Evolutionary conservation across 2,113 vertebrate species (phyloP), one percentile per base, ranked within the genome.

Genomic region (Perca schrenkii): DNA sequence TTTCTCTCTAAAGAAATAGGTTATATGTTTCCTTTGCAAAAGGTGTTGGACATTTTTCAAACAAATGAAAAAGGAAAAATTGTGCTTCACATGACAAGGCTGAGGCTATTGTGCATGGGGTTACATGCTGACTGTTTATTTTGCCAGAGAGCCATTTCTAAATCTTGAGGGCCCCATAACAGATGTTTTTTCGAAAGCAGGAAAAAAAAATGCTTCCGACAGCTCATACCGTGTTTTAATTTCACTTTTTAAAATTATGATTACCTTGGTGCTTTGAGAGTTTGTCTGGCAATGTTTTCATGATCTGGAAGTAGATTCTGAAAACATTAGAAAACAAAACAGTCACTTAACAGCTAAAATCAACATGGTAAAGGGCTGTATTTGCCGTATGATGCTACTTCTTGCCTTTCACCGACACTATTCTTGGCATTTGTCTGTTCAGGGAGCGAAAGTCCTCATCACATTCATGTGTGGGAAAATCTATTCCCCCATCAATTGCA

Each of bases 1-100:
- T 83, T 82, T 74, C 31, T 74, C 11, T 69, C n/a, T 50, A 56
- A 75, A 82, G 56, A 84, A 88, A 82, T 11, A 34, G 69, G n/a
- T 87, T 78, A 5, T 73, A 28, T 74, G 28, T 84, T 73, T 82
- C 28, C 50, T 66, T 60, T 54, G 58, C 70, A 83, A 91, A 85
- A 43, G 83, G 65, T 52, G n/a, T 67, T 46, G 8, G 0, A 16
- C 5, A 21, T 68, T 74, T 86, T 69, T 75, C 40, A 15, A 68
- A 77, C 47, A 66, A 31, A 56, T 47, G 68, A 78, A 80, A 85
- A 11, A 43, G 11, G 70, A 90, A 78, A 85, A 83, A 90, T 79
- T 21, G 61, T 19, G 34, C 62, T 74, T 89, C 90, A 77, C 62
- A 57, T 79, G 83, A 85, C 88, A 89, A 88, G 85, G 86, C 80